Conservation (phyloP, 2,797 vertebrate species). For the Eospalax fontanierii region DNA sequence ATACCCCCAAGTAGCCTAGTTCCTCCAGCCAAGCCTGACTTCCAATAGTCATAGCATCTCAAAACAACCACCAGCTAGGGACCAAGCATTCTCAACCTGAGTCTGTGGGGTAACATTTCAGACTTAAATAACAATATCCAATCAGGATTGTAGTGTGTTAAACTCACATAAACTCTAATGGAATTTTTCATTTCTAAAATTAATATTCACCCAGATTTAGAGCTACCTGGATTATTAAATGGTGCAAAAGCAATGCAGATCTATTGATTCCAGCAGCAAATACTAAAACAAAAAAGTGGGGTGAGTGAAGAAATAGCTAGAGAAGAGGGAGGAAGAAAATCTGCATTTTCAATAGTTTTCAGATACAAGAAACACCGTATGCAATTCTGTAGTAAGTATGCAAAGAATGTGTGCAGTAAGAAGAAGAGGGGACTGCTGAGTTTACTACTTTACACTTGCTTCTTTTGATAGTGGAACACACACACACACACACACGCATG, state of each 20-base stretch:
- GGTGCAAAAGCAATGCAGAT: slow-evolving; percentile 21
- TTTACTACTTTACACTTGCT: slow-evolving; percentile 5
- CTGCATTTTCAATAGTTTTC: slow-evolving; percentile 4
- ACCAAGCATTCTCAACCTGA: not conserved
- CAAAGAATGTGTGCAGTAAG: not conserved
- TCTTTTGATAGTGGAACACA: not conserved
- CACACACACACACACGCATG: too few relatives aligned
- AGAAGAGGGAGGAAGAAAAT: slow-evolving; percentile 17
- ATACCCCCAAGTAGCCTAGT: not conserved
- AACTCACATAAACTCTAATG: slow-evolving; percentile 46
- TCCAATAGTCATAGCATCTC: not conserved
- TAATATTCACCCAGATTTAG: not conserved
- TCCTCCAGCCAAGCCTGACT: not conserved
- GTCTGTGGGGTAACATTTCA: not conserved
- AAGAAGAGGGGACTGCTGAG: not conserved
- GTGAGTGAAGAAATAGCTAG: not conserved
- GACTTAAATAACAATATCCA: not conserved
- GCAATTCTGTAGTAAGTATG: not conserved
- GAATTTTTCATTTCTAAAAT: slow-evolving; percentile 31
- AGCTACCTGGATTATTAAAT: not conserved
- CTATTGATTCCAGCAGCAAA: slow-evolving; percentile 54
- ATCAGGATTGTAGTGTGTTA: slow-evolving; percentile 32
- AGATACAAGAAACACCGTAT: not conserved
- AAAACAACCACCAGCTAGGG: not conserved
- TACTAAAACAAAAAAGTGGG: not conserved